Evolutionary conservation across 92 coral and sea anemone genomes (phyloP).

Genomic region (Muricea muricata): DNA sequence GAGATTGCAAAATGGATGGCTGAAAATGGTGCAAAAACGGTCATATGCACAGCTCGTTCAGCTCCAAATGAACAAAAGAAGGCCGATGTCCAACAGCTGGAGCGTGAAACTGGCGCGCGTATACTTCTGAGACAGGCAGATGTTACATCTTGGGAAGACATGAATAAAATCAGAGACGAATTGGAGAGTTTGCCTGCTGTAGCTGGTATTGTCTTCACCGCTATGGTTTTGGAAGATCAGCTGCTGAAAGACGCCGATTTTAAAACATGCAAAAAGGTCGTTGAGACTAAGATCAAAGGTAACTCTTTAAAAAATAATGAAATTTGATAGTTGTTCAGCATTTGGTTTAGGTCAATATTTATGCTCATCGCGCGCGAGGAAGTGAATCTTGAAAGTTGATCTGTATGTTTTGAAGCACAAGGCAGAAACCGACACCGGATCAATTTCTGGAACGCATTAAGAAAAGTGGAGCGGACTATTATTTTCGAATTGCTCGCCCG

Average conservation of each 20-base stretch:
- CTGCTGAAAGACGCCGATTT: slow-evolving; percentile 52
- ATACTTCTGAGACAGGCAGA: slow-evolving; percentile 71
- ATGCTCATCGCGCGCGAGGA: no score
- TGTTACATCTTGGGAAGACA: slow-evolving; percentile 67
- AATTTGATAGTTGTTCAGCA: no score
- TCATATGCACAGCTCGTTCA: slow-evolving; percentile 69
- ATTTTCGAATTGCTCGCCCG: no score
- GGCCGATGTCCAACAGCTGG: slow-evolving; percentile 56
- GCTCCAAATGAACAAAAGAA: slow-evolving; percentile 54
- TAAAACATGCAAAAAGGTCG: slow-evolving; percentile 56
- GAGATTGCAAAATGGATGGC: slow-evolving; percentile 80
- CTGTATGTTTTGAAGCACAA: no score
- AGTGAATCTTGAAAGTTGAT: no score
- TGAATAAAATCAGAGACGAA: slow-evolving; percentile 52
- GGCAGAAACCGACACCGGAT: no score
- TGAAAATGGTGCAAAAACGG: slow-evolving; percentile 65
- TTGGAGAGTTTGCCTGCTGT: slow-evolving; percentile 61
- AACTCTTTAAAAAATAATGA: no score
- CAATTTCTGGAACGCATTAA: no score
- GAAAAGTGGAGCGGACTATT: no score
- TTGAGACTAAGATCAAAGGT: slow-evolving; percentile 82
- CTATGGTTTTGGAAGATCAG: slow-evolving; percentile 74
- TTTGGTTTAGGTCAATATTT: no score
- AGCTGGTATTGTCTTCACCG: slow-evolving; percentile 73
- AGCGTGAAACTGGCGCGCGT: slow-evolving; percentile 49